Evolutionary conservation across 2,888 invertebrate genomes (phyloP), one percentile per base, ranked within the genome.

Genomic region (Pseudococcus viburni): DNA sequence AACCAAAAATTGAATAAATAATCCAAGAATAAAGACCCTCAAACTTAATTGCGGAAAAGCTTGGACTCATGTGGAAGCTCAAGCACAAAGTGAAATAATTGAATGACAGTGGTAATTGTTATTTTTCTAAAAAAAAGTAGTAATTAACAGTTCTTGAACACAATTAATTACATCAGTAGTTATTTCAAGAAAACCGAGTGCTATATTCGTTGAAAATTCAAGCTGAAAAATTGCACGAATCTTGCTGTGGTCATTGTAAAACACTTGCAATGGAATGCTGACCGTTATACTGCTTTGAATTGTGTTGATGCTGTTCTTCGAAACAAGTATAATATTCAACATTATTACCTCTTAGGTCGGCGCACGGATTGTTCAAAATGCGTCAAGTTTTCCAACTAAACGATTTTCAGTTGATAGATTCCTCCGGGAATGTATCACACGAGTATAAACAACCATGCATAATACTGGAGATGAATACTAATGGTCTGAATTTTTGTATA

Each of bases 351-450:
- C 12, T n/a, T 77, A 64, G 64, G 15, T 9, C 39, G 39, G 39
- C 39, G 39, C 39, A 17, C 12, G 4, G 17, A 46, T 7, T 46
- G 11, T 9, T 33, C 5, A 42, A 15, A 33, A 88, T 88, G 88
- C 77, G 80, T n/a, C 88, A 88, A 22, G 48, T 39, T 84, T 86
- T 86, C 19, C 64, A 89, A 33, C 4, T 86, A 48, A 86, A 64
- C 48, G 88, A 85, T 26, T 88, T 88, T 26, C 83, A 88, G 85
- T 19, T 39, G 73, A 64, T 88, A 46, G 88, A 88, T 73, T 51
- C 88, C 39, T n/a, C 22, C 39, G 77, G 77, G 22, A 85, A 77
- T 77, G 48, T 85, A n/a, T n/a, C 77, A 9, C 73, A 88, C 42
- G 77, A 85, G 17, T 88, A 85, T 19, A 88, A 85, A 77, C 84